Evolutionary conservation across 2,113 vertebrate genomes (phyloP).

Genomic region (Barbus barbus): DNA sequence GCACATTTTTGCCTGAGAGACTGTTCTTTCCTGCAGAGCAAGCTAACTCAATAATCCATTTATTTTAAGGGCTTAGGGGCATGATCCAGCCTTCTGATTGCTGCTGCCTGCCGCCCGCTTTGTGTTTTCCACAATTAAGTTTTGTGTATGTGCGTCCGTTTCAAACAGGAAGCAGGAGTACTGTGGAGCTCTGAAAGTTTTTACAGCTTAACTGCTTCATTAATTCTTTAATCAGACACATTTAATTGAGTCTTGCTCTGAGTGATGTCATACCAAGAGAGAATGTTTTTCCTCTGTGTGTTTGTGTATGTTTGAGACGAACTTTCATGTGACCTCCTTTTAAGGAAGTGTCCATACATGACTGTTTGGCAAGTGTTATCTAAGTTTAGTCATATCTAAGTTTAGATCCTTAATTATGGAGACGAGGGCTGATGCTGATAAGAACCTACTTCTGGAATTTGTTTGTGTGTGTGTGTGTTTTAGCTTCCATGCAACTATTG

Average conservation of each 20-base stretch:
- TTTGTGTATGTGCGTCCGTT: slow-evolving; percentile 11
- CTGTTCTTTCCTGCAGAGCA: neutral
- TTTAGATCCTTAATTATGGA: slow-evolving; percentile 3
- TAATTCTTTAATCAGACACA: slow-evolving; percentile 57
- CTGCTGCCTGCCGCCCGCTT: neutral
- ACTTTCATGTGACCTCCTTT: slow-evolving; percentile 7
- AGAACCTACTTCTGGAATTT: neutral
- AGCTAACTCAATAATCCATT: slow-evolving; percentile 31
- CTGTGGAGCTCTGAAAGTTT: slow-evolving; percentile 39
- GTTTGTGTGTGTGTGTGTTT: neutral
- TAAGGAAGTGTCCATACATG: neutral
- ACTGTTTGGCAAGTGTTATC: neutral
- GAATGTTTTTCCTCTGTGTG: neutral
- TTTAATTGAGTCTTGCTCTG: slow-evolving; percentile 51
- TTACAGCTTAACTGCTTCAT: slow-evolving; percentile 51
- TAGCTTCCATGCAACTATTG: neutral
- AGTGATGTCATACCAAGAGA: slow-evolving; percentile 12
- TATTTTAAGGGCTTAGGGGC: slow-evolving; percentile 9
- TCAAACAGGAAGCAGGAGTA: slow-evolving; percentile 3
- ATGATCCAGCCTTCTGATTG: slow-evolving; percentile 6
- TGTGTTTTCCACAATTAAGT: slow-evolving; percentile 21
- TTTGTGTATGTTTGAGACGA: neutral
- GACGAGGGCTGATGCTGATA: neutral
- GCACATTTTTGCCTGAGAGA: neutral
- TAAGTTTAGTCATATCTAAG: too few species aligned